Percentiles rank a stretch among this genome's conserved stretches.
Evolutionary conservation across 2,797 vertebrate genomes (phyloP).

Genomic region (Sebastes umbrosus): DNA sequence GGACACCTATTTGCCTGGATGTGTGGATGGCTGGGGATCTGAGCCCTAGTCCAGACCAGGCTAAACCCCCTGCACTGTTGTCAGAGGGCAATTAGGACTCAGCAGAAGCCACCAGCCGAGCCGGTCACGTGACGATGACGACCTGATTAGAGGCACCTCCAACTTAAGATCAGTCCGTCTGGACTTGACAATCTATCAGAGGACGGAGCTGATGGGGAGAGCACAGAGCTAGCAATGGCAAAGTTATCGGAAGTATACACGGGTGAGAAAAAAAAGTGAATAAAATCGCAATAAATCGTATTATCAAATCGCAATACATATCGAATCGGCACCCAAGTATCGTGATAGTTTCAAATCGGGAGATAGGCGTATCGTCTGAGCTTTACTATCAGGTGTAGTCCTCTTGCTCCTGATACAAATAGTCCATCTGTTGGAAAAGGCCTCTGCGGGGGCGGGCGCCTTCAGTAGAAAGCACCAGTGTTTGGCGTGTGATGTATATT

Average conservation of each 20-base stretch:
- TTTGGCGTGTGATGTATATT: constrained; percentile 62
- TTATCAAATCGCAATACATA: too few species aligned
- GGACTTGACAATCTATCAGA: constrained; percentile 7
- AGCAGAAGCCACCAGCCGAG: constrained; percentile 3
- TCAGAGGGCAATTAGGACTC: constrained; percentile 35
- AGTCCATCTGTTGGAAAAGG: constrained; percentile 22
- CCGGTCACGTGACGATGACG: constrained; percentile 8
- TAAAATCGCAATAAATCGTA: rapidly evolving
- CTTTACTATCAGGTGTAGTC: constrained; percentile 34
- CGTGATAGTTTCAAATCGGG: too few species aligned
- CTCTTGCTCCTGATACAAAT: constrained; percentile 46
- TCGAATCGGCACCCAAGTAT: too few species aligned
- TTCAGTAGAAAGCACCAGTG: constrained; percentile 46
- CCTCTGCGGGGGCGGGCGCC: constrained; percentile 27
- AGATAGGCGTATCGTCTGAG: too few species aligned
- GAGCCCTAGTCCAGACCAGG: constrained; percentile 9
- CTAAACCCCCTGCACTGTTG: constrained; percentile 9
- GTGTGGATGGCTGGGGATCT: constrained; percentile 1
- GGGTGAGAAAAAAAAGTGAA: too few species aligned
- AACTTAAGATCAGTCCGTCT: constrained; percentile 1
- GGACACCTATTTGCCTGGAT: constrained; percentile 39
- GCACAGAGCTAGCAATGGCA: too few species aligned
- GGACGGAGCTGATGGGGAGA: too few species aligned
- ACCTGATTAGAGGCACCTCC: background rate
- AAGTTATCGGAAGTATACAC: too few species aligned